Conservation (phyloP, 2,113 vertebrate genomes). For the Pholis gunnellus region DNA sequence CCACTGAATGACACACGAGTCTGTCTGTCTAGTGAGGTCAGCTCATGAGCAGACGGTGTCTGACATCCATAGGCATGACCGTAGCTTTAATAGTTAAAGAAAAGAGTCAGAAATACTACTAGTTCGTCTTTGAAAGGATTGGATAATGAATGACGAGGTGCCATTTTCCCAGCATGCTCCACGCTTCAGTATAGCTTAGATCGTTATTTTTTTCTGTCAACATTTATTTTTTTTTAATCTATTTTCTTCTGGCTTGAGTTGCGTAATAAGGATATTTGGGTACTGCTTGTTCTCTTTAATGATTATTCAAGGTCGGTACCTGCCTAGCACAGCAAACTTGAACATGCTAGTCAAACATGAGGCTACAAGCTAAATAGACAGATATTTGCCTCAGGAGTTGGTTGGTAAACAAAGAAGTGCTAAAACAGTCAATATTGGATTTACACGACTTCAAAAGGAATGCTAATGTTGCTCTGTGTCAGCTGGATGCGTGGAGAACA, state of each 20-base stretch:
- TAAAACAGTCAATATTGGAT: background rate
- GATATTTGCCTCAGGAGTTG: background rate
- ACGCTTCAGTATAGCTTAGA: background rate
- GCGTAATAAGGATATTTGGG: background rate
- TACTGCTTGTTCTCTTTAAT: background rate
- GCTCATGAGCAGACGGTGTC: slow-evolving; percentile 15
- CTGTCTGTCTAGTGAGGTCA: slow-evolving; percentile 36
- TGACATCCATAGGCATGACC: slow-evolving; percentile 8
- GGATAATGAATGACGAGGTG: slow-evolving; percentile 36
- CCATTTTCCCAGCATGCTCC: background rate
- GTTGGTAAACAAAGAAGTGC: background rate
- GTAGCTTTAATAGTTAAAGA: background rate
- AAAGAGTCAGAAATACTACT: background rate
- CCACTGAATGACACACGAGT: slow-evolving; percentile 68
- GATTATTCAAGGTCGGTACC: background rate
- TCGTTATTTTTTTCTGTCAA: background rate
- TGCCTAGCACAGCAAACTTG: too few relatives aligned
- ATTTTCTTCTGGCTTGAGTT: background rate
- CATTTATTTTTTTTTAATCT: background rate
- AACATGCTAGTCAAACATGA: background rate
- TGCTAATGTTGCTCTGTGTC: background rate
- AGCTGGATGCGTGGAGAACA: background rate
- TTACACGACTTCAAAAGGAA: background rate
- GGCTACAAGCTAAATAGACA: background rate
- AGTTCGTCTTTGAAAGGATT: background rate